phyloP scores from a whole-genome alignment of 2,888 invertebrate genomes.

The Trilocha varians region DNA sequence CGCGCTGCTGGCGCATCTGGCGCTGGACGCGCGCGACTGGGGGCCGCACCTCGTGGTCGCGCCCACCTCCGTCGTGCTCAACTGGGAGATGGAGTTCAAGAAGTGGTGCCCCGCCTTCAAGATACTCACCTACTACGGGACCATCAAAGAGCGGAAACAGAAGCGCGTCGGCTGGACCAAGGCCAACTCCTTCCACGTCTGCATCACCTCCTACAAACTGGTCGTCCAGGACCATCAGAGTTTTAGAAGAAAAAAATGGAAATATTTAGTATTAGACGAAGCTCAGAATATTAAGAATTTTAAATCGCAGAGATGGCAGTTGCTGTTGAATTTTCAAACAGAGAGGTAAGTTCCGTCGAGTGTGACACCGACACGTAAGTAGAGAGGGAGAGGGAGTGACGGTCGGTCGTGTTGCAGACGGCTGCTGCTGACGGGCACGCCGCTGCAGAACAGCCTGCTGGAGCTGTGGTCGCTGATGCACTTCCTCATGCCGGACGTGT shows the following conservation, averaged over 20 bases:
- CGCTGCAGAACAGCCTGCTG: conserved; percentile 96
- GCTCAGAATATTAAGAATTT: conserved; percentile 99
- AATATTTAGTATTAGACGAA: conserved; percentile 97
- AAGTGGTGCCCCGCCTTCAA: conserved; percentile 99
- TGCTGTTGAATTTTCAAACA: conserved; percentile 94
- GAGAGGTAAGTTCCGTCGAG: conserved; percentile 82
- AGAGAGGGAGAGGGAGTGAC: too few species aligned
- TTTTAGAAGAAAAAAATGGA: conserved; percentile 98
- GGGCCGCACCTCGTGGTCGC: conserved; percentile 99
- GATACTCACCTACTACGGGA: conserved; percentile 98
- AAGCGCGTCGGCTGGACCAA: conserved; percentile 98
- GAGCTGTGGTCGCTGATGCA: conserved; percentile 99
- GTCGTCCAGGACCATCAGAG: conserved; percentile 99
- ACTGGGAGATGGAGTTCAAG: conserved; percentile 99
- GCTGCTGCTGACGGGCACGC: conserved; percentile 93
- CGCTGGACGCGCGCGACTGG: conserved; percentile 94
- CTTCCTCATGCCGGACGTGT: conserved; percentile 97
- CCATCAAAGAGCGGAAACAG: conserved; percentile 93
- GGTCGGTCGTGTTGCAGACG: conserved; percentile 72
- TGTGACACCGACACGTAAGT: too few species aligned
- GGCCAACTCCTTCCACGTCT: conserved; percentile 97
- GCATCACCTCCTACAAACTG: conserved; percentile 97
- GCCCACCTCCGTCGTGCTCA: conserved; percentile 99
- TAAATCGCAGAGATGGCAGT: conserved; percentile 98
- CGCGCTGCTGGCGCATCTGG: conserved; percentile 93